A percentile compares a stretch with the other conserved stretches of the same genome.
phyloP scores from a whole-genome alignment of 2,888 invertebrate genomes.

The Taenaris catops region DNA sequence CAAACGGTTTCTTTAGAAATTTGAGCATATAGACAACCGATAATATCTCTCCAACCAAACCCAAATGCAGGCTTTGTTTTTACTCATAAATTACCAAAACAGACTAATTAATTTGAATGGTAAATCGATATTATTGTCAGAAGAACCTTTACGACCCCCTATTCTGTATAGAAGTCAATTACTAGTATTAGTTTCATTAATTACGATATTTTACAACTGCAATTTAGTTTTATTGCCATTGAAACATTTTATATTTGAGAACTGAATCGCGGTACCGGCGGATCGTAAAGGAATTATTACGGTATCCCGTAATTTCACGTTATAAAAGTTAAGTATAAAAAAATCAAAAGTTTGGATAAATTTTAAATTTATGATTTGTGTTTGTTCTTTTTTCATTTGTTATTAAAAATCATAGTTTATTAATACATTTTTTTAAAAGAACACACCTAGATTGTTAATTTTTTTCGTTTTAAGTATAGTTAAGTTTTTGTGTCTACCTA shows the following conservation, averaged over 20 bases:
- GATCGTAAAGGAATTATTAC: conserved; percentile 59
- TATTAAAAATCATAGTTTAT: not conserved
- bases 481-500: no score
- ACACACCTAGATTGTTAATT: no score
- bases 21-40: conserved; percentile 40
- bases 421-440: no score
- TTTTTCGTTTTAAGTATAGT: no score
- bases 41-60: conserved; percentile 26
- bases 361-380: conserved; percentile 9
- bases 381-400: conserved; percentile 7
- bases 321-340: conserved; percentile 45
- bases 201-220: conserved; percentile 64
- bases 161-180: conserved; percentile 61
- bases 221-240: conserved; percentile 65
- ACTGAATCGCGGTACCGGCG: conserved; percentile 40
- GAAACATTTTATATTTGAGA: conserved; percentile 58
- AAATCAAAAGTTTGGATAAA: conserved; percentile 20
- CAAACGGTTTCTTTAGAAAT: conserved; percentile 40
- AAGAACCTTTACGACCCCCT: conserved; percentile 35
- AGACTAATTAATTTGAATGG: conserved; percentile 42
- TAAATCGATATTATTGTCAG: conserved; percentile 38
- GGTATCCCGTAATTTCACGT: conserved; percentile 51
- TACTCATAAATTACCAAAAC: conserved; percentile 31
- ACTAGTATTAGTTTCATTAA: conserved; percentile 72
- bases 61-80: conserved; percentile 22